Percentiles rank a stretch among this genome's conserved stretches.
phyloP scores from a whole-genome alignment of 2,888 invertebrate genomes.

The Clusia tigrina region DNA sequence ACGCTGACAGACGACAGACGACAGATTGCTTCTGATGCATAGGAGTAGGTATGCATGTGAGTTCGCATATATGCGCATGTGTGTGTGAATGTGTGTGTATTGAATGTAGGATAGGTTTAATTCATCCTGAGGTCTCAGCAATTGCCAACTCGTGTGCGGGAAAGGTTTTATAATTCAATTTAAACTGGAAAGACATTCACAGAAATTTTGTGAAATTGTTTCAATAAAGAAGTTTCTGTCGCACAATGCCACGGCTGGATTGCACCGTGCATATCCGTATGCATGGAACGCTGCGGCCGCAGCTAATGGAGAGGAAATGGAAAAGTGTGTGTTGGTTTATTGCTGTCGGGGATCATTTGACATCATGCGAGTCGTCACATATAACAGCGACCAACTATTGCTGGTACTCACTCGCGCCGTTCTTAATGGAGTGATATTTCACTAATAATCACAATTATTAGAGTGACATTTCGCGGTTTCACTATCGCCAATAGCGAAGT shows the following conservation, averaged over 20 bases:
- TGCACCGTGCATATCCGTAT: too few relatives aligned
- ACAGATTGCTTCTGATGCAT: background rate
- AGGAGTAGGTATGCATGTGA: background rate
- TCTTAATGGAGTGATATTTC: slow-evolving; percentile 43
- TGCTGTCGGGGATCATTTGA: background rate
- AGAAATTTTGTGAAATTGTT: background rate
- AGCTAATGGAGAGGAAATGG: too few relatives aligned
- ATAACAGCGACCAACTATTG: slow-evolving; percentile 20
- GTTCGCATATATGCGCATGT: background rate
- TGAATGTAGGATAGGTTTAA: background rate
- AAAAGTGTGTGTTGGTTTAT: background rate
- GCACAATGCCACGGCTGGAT: too few relatives aligned
- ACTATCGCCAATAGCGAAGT: too few relatives aligned
- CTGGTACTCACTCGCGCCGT: background rate
- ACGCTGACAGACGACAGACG: background rate
- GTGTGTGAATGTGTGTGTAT: background rate
- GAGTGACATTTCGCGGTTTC: too few relatives aligned
- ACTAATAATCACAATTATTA: too few relatives aligned
- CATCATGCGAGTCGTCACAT: background rate
- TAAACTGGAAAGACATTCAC: background rate
- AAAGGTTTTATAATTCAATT: background rate
- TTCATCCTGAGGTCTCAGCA: background rate
- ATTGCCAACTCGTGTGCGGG: background rate
- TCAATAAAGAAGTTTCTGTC: too few relatives aligned
- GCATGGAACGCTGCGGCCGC: too few relatives aligned